phyloP scores from a whole-genome alignment of 2,797 vertebrate species.

The Coilia nasus region DNA sequence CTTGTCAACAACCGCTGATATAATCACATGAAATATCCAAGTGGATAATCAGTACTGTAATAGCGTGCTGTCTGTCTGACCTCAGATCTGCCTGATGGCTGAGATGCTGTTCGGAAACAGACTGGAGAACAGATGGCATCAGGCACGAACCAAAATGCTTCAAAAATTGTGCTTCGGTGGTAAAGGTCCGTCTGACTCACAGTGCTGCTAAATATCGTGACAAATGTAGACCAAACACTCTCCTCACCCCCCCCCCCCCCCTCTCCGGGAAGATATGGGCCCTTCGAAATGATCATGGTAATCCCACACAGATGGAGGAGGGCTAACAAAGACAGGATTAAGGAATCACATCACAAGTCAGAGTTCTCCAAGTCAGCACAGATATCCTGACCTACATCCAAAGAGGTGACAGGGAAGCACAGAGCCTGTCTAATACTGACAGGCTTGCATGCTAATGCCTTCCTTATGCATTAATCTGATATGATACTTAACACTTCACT shows the following conservation, averaged over 20 bases:
- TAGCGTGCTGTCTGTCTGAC: neutral
- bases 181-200: neutral
- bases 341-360: neutral
- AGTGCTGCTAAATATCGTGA: slow-evolving; percentile 7
- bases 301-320: neutral
- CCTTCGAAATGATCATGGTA: neutral
- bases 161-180: neutral
- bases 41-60: neutral
- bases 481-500: neutral
- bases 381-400: slow-evolving; percentile 17
- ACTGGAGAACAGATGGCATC: neutral
- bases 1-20: neutral
- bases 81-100: neutral
- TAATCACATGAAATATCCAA: neutral
- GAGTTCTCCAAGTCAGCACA: slow-evolving; percentile 5
- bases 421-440: neutral
- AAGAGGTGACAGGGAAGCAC: neutral
- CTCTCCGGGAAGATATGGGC: neutral
- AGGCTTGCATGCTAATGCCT: neutral
- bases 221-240: neutral
- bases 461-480: neutral
- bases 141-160: neutral
- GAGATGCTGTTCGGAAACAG: slow-evolving; percentile 11
- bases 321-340: slow-evolving; percentile 13
- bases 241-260: neutral